Percentiles rank a stretch among this genome's conserved stretches.
phyloP scores from a whole-genome alignment of 92 coral and sea anemone species.

The Virgularia gustaviana region DNA sequence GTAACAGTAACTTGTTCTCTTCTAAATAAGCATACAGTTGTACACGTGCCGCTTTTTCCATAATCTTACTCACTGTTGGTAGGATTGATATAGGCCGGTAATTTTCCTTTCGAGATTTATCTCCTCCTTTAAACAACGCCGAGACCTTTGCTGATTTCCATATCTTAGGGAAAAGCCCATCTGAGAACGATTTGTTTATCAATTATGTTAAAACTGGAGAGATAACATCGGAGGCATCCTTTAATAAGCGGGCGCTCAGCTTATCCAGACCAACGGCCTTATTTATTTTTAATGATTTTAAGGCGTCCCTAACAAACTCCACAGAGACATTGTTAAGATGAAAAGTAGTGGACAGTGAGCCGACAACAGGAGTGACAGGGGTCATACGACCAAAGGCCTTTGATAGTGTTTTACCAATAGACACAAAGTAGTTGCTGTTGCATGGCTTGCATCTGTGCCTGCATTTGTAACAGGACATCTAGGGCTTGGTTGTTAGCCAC shows the following conservation, averaged over 20 bases:
- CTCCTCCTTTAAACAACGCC: conserved; percentile 39
- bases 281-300: conserved; percentile 17
- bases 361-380: neutral
- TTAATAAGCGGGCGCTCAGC: conserved; percentile 39
- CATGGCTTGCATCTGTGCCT: too few relatives aligned
- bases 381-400: conserved; percentile 10
- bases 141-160: conserved; percentile 43
- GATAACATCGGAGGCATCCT: conserved; percentile 28
- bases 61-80: conserved; percentile 32
- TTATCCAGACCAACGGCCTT: conserved; percentile 42
- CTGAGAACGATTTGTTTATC: conserved; percentile 19
- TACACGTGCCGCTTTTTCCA: conserved; percentile 28
- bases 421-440: conserved; percentile 50
- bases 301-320: neutral
- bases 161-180: conserved; percentile 30
- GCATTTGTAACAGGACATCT: too few relatives aligned
- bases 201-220: conserved; percentile 10
- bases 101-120: conserved; percentile 27
- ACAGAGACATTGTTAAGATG: neutral
- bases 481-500: too few relatives aligned
- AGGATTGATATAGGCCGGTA: conserved; percentile 23
- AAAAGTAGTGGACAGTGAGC: neutral
- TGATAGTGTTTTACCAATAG: conserved; percentile 44
- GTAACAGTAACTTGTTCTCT: conserved; percentile 32
- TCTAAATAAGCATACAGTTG: conserved; percentile 10